phyloP scores from a whole-genome alignment of 2,113 vertebrate genomes.

The Etheostoma spectabile region DNA sequence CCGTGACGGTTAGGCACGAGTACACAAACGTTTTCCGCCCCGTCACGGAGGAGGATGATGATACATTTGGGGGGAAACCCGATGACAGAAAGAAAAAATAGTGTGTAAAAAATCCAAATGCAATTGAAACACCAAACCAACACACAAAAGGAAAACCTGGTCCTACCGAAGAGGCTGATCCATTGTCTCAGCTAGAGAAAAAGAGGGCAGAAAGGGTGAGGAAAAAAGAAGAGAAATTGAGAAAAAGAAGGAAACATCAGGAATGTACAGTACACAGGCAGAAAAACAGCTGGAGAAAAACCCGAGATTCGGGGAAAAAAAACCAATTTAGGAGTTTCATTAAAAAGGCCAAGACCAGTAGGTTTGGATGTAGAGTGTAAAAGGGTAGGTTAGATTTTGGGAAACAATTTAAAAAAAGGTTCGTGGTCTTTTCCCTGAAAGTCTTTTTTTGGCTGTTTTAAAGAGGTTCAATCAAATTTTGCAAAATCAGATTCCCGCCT shows the following conservation, averaged over 20 bases:
- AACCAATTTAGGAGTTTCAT: constrained; percentile 1
- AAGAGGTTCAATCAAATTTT: no score
- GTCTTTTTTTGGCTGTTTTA: no score
- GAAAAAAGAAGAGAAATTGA: constrained; percentile 42
- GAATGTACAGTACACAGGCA: constrained; percentile 38
- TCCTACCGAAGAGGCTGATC: constrained; percentile 96
- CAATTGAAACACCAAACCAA: constrained; percentile 45
- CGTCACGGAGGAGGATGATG: constrained; percentile 6
- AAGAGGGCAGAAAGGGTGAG: constrained; percentile 58
- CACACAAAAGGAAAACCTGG: constrained; percentile 75
- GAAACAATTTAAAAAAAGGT: no score
- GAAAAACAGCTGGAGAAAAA: constrained; percentile 25
- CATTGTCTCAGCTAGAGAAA: constrained; percentile 89
- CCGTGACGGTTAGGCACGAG: no score
- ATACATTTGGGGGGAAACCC: not conserved
- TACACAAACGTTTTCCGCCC: no score
- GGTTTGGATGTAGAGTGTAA: not conserved
- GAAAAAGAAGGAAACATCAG: constrained; percentile 52
- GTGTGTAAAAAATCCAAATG: constrained; percentile 6
- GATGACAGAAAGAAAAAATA: constrained; percentile 5
- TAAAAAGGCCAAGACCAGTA: not conserved
- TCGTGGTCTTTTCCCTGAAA: no score
- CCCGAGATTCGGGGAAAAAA: no score
- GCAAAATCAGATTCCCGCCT: no score
- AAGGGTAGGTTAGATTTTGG: not conserved